These are phyloP conservation scores for Montipora sp. DNA, from an alignment of 64 coral and sea anemone species.

Conservation along the genomic window DNA sequence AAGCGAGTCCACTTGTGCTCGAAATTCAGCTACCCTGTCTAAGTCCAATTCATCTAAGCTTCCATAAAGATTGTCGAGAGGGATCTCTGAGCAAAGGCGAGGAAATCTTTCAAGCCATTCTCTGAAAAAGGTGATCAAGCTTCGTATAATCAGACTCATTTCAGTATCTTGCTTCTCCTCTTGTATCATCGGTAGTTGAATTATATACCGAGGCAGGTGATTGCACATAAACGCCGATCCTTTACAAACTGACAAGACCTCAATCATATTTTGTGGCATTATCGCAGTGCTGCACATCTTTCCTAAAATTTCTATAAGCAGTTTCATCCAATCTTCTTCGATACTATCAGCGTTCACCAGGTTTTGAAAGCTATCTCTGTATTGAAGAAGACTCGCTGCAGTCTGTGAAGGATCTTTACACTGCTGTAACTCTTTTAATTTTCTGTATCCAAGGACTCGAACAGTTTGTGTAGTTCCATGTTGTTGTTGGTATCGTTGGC, in stretches of 20 bases:
- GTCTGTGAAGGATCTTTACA: constrained; percentile 46
- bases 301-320: constrained; percentile 53
- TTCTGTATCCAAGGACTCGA: constrained; percentile 68
- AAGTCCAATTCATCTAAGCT: constrained; percentile 52
- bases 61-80: constrained; percentile 66
- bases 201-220: constrained; percentile 73
- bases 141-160: constrained; percentile 37
- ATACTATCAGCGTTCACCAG: constrained; percentile 67
- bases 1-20: constrained; percentile 61
- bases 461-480: constrained; percentile 20
- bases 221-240: constrained; percentile 59
- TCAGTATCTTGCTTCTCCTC: constrained; percentile 53
- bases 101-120: constrained; percentile 80
- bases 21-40: constrained; percentile 37
- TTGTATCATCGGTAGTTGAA: constrained; percentile 70
- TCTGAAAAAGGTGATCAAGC: constrained; percentile 71
- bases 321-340: constrained; percentile 74
- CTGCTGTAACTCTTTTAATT: constrained; percentile 29
- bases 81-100: constrained; percentile 41
- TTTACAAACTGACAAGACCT: constrained; percentile 72
- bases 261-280: constrained; percentile 70
- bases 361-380: constrained; percentile 62
- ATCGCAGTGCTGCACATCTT: constrained; percentile 68
- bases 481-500: neutral
- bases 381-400: constrained; percentile 55